Conservation (phyloP, 2,888 invertebrate species). For the Antheraea yamamai region DNA sequence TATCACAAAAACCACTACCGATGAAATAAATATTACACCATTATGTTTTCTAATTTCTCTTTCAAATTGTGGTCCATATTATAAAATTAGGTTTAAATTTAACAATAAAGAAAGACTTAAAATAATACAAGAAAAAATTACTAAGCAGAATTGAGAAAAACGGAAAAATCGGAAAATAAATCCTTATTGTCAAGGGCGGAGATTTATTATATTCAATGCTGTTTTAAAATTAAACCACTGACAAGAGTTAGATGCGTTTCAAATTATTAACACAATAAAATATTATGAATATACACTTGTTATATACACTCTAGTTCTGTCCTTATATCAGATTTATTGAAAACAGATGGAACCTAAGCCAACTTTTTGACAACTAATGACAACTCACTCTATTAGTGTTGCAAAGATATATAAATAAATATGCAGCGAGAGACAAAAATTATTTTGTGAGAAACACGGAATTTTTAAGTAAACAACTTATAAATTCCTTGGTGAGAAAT, state of each 20-base stretch:
- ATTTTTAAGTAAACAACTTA: too few relatives aligned
- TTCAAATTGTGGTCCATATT: not conserved
- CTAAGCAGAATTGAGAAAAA: not conserved
- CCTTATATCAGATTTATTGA: constrained; percentile 62
- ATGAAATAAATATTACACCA: constrained; percentile 21
- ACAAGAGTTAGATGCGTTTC: not conserved
- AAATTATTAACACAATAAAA: constrained; percentile 7
- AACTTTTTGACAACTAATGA: constrained; percentile 69
- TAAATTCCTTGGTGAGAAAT: too few relatives aligned
- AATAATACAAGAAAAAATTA: not conserved
- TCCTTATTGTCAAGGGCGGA: not conserved
- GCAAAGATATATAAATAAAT: not conserved
- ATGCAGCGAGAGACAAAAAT: too few relatives aligned
- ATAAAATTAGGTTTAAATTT: not conserved
- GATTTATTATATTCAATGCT: not conserved
- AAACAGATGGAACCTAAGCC: constrained; percentile 74
- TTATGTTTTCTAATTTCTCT: not conserved
- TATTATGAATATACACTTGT: not conserved
- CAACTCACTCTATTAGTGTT: constrained; percentile 28
- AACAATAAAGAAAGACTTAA: not conserved
- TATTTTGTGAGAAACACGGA: too few relatives aligned
- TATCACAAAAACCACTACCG: constrained; percentile 18
- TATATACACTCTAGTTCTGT: constrained; percentile 1
- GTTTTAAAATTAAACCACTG: not conserved
- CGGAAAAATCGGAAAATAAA: not conserved